Evolutionary conservation across 2,797 vertebrate genomes (phyloP), one percentile per base, ranked within the genome.

Genomic region (Lagocephalus sceleratus): DNA sequence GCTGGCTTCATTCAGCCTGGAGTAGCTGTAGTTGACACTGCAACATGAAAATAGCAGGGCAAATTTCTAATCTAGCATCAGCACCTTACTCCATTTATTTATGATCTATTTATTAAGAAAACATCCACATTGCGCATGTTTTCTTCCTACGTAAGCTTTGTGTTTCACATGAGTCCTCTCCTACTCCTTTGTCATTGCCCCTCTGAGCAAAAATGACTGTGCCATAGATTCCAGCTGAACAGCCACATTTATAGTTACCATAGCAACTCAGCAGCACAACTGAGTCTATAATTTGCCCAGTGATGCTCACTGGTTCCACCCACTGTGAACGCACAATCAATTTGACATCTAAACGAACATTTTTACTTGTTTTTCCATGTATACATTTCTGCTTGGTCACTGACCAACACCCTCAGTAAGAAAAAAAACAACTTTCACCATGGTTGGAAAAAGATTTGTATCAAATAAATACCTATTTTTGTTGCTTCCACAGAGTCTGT

Each of bases 211-310:
- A 35, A 76, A 76, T 75, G 74, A 66, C 76, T 73, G 72, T 73
- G 73, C 76, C 64, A 71, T 78, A 78, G 81, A 85, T 86, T 84
- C 79, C 83, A 86, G 85, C 81, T 83, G 75, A 82, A 85, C 60
- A 79, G 73, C 81, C 71, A 71, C 75, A 84, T 82, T 70, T 83
- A 83, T 85, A 84, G 91, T 92, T 88, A 82, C 90, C 88, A 92
- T 92, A 85, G 91, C 82, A 91, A 92, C 91, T 61, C 67, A 54
- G 63, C 81, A 85, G 67, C 74, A 62, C 88, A 87, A 72, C 78
- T 68, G 74, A 88, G 87, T 74, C 84, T 90, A 88, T 89, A 83
- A 88, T 91, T 89, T 89, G 81, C 85, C 75, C 63, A 73, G 63
- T 74, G 84, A 81, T 64, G 66, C 73, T 59, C 64, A 64, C 55